Percentiles rank a stretch among this genome's conserved stretches.
These are phyloP conservation scores for Drosophila eugracilis DNA, from an alignment of 1,140 invertebrate species.

Conservation along the genomic window DNA sequence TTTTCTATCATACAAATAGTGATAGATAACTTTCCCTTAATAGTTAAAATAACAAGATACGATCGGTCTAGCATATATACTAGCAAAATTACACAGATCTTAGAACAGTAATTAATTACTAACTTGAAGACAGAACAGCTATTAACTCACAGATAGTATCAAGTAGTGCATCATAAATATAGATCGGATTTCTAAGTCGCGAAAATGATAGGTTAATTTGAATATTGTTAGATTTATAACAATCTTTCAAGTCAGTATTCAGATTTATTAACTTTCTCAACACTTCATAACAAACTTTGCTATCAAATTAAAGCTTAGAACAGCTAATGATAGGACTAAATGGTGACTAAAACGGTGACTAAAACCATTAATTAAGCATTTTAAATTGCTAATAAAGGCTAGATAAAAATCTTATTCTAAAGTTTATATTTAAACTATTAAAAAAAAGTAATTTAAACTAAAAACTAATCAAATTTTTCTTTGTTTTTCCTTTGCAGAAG, in stretches of 20 bases:
- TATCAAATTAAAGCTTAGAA: background rate
- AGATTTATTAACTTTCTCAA: background rate
- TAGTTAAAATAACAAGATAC: no score
- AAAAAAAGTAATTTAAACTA: background rate
- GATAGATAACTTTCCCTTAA: no score
- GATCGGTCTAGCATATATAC: no score
- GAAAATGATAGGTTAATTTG: constrained; percentile 7
- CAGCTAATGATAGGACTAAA: constrained; percentile 1
- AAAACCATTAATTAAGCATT: background rate
- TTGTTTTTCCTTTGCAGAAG: constrained; percentile 55
- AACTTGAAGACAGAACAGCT: background rate
- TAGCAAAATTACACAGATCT: background rate
- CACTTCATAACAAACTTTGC: background rate
- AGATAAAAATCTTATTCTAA: background rate
- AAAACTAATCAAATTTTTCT: no score
- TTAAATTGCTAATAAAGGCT: background rate
- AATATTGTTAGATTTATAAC: no score
- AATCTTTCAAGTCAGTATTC: background rate
- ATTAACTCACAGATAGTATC: background rate
- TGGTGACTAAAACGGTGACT: background rate
- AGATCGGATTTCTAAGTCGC: background rate
- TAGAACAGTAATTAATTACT: no score
- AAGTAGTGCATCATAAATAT: constrained; percentile 6
- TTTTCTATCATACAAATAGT: no score
- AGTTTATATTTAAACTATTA: background rate